Percentiles rank a stretch among this genome's conserved stretches.
phyloP scores from a whole-genome alignment of 2,888 invertebrate species.

The Reticulitermes lucifugus region DNA sequence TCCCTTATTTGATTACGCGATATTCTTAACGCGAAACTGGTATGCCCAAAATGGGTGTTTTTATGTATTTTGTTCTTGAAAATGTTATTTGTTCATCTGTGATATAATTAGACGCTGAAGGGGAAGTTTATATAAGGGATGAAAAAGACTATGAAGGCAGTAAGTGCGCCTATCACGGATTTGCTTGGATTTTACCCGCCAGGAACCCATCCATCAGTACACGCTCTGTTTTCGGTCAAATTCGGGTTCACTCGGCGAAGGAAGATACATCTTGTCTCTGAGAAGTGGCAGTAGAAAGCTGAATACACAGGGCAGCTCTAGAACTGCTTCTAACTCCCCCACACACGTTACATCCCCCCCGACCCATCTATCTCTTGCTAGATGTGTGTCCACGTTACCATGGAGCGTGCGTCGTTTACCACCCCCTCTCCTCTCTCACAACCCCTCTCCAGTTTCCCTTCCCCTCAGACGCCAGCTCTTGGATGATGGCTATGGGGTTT shows the following conservation, averaged over 20 bases:
- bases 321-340: slow-evolving; percentile 21
- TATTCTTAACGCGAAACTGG: too few relatives aligned
- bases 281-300: background rate
- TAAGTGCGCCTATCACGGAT: too few relatives aligned
- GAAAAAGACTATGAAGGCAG: too few relatives aligned
- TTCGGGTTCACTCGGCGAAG: slow-evolving; percentile 43
- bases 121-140: too few relatives aligned
- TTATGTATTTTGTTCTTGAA: too few relatives aligned
- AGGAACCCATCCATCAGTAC: slow-evolving; percentile 10
- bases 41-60: too few relatives aligned
- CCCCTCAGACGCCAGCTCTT: slow-evolving; percentile 30
- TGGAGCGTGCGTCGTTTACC: slow-evolving; percentile 52
- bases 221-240: slow-evolving; percentile 34
- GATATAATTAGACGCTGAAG: too few relatives aligned
- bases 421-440: slow-evolving; percentile 53
- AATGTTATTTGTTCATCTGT: too few relatives aligned
- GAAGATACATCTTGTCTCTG: slow-evolving; percentile 19
- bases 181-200: too few relatives aligned
- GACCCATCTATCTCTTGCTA: slow-evolving; percentile 15
- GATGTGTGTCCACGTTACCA: slow-evolving; percentile 52
- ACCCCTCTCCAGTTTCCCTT: slow-evolving; percentile 53
- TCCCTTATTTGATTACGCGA: too few relatives aligned
- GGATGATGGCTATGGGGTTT: slow-evolving; percentile 47
- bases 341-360: slow-evolving; percentile 1
- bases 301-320: slow-evolving; percentile 9